Base-by-base conservation (phyloP, 2,888 invertebrate genomes). In the Aleiodes testaceus region DNA sequence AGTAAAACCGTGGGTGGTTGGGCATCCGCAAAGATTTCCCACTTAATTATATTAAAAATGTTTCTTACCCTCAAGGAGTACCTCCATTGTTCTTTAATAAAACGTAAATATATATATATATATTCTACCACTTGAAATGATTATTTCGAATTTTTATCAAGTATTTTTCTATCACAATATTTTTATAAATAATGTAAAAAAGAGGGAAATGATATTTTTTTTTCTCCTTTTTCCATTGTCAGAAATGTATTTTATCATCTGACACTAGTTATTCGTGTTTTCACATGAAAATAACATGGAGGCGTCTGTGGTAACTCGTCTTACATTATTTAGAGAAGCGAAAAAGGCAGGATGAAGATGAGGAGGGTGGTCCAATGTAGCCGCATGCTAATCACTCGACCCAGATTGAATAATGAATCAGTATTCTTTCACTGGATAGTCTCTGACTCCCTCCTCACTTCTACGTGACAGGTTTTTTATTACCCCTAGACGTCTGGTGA, bases 361-460 rank as follows among this genome's bases (percentile, higher is more conserved):
- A 69, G 69, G 67, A 72, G 68, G 49, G 64, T 59, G 72, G 65
- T 79, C 80, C 79, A 80, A 78, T 81, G 79, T 78, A 76, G 83
- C 77, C 81, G 85, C 86, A 88, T 90, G 90, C 89, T 90, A 90
- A 90, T 90, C 89, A 90, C 89, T 88, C 88, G 87, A 87, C 88
- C 88, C 87, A 88, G 88, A 89, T 89, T 89, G 90, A 90, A 90
- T 90, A 90, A 90, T 90, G 90, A 90, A 90, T 89, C 89, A 89
- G 89, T 89, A 89, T 90, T 90, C 89, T 90, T 89, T 89, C 84
- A 88, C 80, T 83, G 42, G 44, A 36, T 36, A 14, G 55, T 53
- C 53, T 63, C 59, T 68, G 66, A 49, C 55, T 69, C 68, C 53
- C 72, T 70, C 65, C 66, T 72, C 50, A 69, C 30, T 30, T 47